Evolutionary conservation across 1,140 invertebrate genomes (phyloP).

Genomic region (Drosophila ironensis): DNA sequence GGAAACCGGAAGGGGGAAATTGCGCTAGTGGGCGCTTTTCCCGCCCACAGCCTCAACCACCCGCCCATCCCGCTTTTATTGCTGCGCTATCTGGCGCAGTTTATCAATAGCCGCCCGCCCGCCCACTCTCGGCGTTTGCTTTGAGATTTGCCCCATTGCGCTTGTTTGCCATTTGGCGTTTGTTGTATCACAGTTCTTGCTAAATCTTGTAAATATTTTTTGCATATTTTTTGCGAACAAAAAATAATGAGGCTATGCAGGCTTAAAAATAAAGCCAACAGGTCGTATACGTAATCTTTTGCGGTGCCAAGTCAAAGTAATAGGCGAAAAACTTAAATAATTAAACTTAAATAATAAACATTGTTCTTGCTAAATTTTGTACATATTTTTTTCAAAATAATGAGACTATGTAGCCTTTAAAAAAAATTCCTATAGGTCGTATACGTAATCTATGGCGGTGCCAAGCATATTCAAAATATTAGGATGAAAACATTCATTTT

Average conservation of each 20-base stretch:
- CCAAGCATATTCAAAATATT: no score
- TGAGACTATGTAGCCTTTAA: no score
- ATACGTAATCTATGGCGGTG: no score
- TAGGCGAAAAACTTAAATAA: no score
- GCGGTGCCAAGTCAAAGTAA: no score
- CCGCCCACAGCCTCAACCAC: neutral
- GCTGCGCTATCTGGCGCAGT: slow-evolving; percentile 40
- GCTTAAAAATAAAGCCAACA: neutral
- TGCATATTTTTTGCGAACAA: neutral
- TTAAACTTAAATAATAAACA: no score
- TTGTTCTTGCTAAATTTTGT: no score
- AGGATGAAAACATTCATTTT: no score
- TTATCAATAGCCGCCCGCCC: slow-evolving; percentile 62
- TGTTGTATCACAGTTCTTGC: slow-evolving; percentile 22
- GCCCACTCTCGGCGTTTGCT: slow-evolving; percentile 30
- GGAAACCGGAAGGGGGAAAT: neutral
- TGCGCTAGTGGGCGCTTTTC: slow-evolving; percentile 13
- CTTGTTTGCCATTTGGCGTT: slow-evolving; percentile 34
- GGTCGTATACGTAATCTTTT: slow-evolving; percentile 6
- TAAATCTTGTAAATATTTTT: neutral
- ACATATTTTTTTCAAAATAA: no score
- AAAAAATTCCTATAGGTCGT: no score
- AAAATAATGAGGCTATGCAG: neutral
- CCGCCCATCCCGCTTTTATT: neutral
- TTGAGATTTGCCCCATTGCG: slow-evolving; percentile 65